Base-by-base conservation (phyloP, 1,140 invertebrate species). In the Brachionus manjavacas region DNA sequence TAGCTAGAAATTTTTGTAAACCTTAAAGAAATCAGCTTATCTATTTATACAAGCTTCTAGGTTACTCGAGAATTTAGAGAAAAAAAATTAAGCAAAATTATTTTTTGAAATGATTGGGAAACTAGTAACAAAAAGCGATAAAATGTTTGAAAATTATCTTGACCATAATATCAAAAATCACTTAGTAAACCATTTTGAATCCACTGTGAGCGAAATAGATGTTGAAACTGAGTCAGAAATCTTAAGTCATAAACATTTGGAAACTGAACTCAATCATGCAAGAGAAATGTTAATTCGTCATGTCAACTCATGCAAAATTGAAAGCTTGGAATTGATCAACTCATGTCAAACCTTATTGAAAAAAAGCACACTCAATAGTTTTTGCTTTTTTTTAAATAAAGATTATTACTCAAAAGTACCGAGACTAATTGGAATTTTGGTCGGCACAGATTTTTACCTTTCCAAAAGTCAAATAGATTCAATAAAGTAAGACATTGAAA, bases 1-100 rank as follows among this genome's bases (percentile, higher is more conserved):
- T 20, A 60, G 52, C 52, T 60, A 60, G 4, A 60, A 60, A 52
- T 23, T 60, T 60, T 60, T 20, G n/a, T 60, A 60, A 23, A 60
- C 52, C 52, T 60, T 60, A 60, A 60, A 60, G 52, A 60, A 60
- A 60, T 60, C 52, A 60, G 52, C 52, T 60, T 60, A 60, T 60
- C 52, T 60, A 60, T 60, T 60, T 60, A 60, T 60, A 60, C 52
- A 16, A 60, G 4, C 52, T 60, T 60, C 52, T 60, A 60, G 52
- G 52, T 60, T 60, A 60, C n/a, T 60, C 20, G 7, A 60, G 52
- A 16, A 60, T 25, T 60, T 20, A 60, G 52, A 60, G 25, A 60
- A 20, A 6, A 52, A 16, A 14, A 12, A 9, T 14, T 35, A 68
- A 68, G 14, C 7, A 72, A 72, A 72, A 39, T 72, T 23, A 39